Evolutionary conservation across 2,797 vertebrate species (phyloP), one percentile per base, ranked within the genome.

Genomic region (Phalanger gymnotis): DNA sequence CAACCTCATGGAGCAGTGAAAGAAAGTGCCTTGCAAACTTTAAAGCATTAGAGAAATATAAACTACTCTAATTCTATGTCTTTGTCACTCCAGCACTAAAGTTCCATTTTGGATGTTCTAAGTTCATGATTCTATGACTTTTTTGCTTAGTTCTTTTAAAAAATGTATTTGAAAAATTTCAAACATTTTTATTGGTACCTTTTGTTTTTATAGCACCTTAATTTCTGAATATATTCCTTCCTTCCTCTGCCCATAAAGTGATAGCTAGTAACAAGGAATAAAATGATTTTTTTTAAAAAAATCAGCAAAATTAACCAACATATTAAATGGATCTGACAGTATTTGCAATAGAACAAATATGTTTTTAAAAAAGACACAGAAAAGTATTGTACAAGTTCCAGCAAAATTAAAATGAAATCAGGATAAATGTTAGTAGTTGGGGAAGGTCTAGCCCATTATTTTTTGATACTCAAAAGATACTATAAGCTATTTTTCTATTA

Each of bases 401-500:
- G 12, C 47, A 93, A 93, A 66, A 28, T 2, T 5, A 34, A 28
- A 28, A 89, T 40, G 96, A 94, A 92, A 89, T 89, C 11, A 92
- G 0, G 90, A 93, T 92, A 3, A 94, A 51, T 54, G 5, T 0
- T 5, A 58, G 92, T 87, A 96, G 93, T 95, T 96, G 40, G 92
- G 58, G 61, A 87, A 66, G 96, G 92, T 94, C 4, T 19, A 0
- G 30, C 34, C 22, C 90, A 56, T 10, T 34, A 47, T 56, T 56
- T 92, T 52, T n/a, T 5, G 90, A n/a, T 34, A 58, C 91, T 55
- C 0, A 47, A 90, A 93, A 53, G 27, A 61, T 97, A 96, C 12
- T 97, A 93, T 5, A 54, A 56, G 30, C 93, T 92, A 96, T 34
- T 53, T 90, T 90, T 54, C 95, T 27, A 91, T 95, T 61, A 51